phyloP scores from a whole-genome alignment of 2,797 vertebrate genomes.

The Ambastaia sidthimunki region DNA sequence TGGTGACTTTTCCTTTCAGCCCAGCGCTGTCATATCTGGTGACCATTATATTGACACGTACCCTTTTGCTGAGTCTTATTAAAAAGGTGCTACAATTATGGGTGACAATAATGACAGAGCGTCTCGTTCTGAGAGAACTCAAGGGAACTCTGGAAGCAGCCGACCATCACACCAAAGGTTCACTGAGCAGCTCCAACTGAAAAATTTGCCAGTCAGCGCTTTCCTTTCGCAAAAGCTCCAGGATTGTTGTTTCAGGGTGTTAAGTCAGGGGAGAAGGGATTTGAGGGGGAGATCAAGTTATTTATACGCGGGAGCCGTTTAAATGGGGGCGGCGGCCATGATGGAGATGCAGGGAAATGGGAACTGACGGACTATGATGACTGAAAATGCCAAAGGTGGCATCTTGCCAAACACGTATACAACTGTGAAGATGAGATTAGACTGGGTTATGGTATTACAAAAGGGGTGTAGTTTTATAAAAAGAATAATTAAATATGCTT shows the following conservation, averaged over 20 bases:
- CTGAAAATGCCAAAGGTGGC: constrained; percentile 75
- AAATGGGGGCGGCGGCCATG: constrained; percentile 73
- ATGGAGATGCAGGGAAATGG: constrained; percentile 75
- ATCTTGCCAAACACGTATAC: constrained; percentile 66
- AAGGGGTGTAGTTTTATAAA: constrained; percentile 57
- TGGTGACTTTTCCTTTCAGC: background rate
- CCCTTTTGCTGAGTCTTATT: background rate
- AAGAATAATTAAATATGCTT: constrained; percentile 9
- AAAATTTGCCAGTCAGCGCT: constrained; percentile 80
- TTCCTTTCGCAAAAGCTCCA: constrained; percentile 76
- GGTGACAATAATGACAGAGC: constrained; percentile 47
- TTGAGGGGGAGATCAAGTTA: constrained; percentile 80
- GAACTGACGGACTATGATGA: constrained; percentile 75
- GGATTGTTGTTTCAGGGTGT: constrained; percentile 80
- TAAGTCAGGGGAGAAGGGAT: constrained; percentile 77
- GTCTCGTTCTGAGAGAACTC: constrained; percentile 40
- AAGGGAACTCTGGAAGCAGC: constrained; percentile 71
- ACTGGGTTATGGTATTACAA: constrained; percentile 12
- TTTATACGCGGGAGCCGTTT: constrained; percentile 80
- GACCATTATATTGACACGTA: background rate
- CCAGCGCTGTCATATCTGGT: background rate
- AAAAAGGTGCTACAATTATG: constrained; percentile 15
- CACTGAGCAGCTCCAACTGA: constrained; percentile 71
- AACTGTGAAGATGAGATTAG: constrained; percentile 60
- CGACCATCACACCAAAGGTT: constrained; percentile 70